Percentiles rank a stretch among this genome's conserved stretches.
Conservation (phyloP, 1,140 invertebrate species). For the Telenomus remus region DNA sequence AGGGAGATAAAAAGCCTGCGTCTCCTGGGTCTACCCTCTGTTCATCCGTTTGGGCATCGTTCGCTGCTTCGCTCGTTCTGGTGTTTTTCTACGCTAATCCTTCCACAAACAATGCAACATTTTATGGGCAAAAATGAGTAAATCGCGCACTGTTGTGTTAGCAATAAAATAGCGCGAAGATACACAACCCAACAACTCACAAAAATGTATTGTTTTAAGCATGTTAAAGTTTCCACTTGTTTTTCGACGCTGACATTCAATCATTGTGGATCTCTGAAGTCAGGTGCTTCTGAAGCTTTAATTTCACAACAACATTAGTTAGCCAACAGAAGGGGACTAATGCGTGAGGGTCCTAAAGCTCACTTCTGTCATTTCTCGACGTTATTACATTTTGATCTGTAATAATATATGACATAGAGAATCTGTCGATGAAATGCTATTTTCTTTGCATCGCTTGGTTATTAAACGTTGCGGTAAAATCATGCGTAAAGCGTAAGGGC, state of each 20-base stretch:
- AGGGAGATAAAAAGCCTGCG: conserved; percentile 8
- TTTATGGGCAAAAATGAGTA: too few species aligned
- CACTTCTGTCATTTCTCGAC: conserved; percentile 29
- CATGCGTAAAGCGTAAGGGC: conserved; percentile 24
- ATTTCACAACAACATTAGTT: neutral
- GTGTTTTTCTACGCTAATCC: too few species aligned
- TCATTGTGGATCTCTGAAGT: neutral
- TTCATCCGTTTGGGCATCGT: neutral
- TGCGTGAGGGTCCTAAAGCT: neutral
- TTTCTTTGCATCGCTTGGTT: conserved; percentile 22
- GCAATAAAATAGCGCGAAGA: too few species aligned
- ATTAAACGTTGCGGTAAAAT: conserved; percentile 35
- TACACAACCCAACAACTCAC: too few species aligned
- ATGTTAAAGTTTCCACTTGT: too few species aligned
- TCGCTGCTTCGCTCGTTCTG: neutral
- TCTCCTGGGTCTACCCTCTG: conserved; percentile 9
- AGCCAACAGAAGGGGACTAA: neutral
- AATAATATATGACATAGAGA: conserved; percentile 33
- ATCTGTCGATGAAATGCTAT: conserved; percentile 33
- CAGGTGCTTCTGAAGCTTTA: neutral
- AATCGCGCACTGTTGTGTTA: too few species aligned
- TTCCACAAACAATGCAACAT: too few species aligned
- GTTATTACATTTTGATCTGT: conserved; percentile 25
- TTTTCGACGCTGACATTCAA: too few species aligned
- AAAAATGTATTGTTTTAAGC: too few species aligned